A percentile compares a stretch with the other conserved stretches of the same genome.
Conservation (phyloP, 1,140 invertebrate genomes). For the Pygmarrhopalites habei region DNA sequence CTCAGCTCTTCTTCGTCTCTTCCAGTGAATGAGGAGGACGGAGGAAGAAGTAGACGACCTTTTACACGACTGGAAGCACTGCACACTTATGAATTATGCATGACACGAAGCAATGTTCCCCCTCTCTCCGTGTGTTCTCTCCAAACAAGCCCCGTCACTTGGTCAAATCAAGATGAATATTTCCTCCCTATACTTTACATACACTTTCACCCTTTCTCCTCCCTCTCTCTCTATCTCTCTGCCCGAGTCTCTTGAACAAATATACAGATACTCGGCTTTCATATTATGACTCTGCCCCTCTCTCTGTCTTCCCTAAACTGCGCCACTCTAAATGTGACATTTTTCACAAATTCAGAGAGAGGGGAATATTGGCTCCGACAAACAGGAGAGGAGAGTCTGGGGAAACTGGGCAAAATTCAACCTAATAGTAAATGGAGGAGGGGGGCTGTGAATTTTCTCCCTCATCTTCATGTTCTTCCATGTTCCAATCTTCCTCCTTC, state of each 20-base stretch:
- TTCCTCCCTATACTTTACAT: neutral
- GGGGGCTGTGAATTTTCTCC: no score
- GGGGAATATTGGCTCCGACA: no score
- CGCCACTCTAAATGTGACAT: conserved; percentile 23
- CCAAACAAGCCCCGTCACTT: conserved; percentile 15
- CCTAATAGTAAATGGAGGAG: neutral
- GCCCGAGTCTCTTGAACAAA: no score
- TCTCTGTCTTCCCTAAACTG: conserved; percentile 6
- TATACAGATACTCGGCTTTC: no score
- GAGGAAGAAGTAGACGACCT: no score
- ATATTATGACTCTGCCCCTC: neutral
- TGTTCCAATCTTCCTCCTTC: no score
- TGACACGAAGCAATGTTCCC: conserved; percentile 29
- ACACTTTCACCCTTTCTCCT: no score
- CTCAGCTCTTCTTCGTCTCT: conserved; percentile 15
- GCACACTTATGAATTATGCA: conserved; percentile 38
- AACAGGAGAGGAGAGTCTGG: no score
- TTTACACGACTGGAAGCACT: conserved; percentile 27
- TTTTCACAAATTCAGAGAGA: conserved; percentile 34
- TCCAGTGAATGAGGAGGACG: neutral
- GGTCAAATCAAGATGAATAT: conserved; percentile 37
- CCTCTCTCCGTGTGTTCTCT: conserved; percentile 1
- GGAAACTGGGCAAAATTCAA: no score
- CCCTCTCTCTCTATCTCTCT: no score
- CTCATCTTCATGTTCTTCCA: no score